Evolutionary conservation across 2,113 vertebrate genomes (phyloP).

Genomic region (Camelus bactrianus): DNA sequence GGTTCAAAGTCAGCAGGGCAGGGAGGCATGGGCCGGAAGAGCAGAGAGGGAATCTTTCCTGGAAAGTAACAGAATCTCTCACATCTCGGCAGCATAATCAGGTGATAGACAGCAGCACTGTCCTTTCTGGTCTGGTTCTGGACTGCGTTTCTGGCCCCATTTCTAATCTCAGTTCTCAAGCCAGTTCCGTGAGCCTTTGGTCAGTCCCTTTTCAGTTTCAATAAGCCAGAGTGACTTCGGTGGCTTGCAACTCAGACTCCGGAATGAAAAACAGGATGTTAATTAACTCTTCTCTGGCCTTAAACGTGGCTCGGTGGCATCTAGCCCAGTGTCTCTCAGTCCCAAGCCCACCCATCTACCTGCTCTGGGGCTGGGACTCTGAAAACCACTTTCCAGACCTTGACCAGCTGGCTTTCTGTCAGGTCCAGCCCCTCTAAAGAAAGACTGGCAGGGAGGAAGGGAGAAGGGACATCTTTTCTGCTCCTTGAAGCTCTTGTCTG

Average conservation of each 20-base stretch:
- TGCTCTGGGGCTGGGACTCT: neutral
- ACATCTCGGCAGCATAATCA: neutral
- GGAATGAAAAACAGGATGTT: neutral
- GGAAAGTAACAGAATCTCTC: neutral
- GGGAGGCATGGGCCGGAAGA: neutral
- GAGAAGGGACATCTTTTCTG: neutral
- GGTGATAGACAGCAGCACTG: neutral
- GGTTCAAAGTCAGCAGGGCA: too few relatives aligned
- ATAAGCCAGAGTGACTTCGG: neutral
- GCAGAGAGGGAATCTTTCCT: neutral
- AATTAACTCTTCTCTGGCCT: neutral
- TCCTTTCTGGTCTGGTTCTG: neutral
- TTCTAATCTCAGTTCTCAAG: neutral
- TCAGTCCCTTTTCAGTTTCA: neutral
- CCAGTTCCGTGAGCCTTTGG: neutral
- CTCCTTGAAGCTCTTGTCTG: rapidly evolving
- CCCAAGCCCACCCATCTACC: neutral
- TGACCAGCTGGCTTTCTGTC: neutral
- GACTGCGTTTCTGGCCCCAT: neutral
- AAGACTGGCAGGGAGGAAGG: neutral
- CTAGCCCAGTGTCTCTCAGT: neutral
- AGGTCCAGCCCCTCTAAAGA: neutral
- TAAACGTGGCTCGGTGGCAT: neutral
- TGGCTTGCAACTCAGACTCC: neutral
- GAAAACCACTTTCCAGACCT: neutral